Evolutionary conservation across 2,797 vertebrate genomes (phyloP).

Genomic region (Smutsia gigantea): DNA sequence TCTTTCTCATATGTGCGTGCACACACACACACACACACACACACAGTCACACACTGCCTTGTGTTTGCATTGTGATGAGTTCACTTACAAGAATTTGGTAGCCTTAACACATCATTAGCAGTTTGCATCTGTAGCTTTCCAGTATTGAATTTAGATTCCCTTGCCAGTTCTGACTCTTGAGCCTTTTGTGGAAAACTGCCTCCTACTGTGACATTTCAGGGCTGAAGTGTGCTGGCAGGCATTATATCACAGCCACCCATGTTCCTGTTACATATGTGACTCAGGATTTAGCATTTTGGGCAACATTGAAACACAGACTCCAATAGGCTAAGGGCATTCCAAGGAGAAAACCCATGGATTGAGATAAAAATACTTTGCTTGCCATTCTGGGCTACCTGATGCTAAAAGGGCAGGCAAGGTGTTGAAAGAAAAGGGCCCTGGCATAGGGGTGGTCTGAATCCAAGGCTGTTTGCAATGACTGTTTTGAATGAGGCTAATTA

Average conservation of each 20-base stretch:
- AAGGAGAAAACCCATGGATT: not conserved
- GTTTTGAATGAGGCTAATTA: not conserved
- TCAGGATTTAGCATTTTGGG: not conserved
- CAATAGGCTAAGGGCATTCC: not conserved
- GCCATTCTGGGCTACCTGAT: not conserved
- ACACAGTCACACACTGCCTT: not conserved
- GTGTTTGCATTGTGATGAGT: not conserved
- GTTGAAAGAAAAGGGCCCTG: not conserved
- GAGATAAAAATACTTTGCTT: not conserved
- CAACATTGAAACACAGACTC: constrained; percentile 6
- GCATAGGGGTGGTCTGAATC: not conserved
- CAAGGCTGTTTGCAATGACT: not conserved
- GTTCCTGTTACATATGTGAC: not conserved
- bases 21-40: rapidly evolving
- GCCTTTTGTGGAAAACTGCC: constrained; percentile 53
- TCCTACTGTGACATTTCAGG: constrained; percentile 39
- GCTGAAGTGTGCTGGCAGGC: not conserved
- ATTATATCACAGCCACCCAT: not conserved
- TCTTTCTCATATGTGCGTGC: not conserved
- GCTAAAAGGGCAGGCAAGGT: not conserved
- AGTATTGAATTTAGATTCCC: not conserved
- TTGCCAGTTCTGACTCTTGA: constrained; percentile 44
- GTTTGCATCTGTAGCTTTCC: constrained; percentile 61
- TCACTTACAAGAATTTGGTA: constrained; percentile 80
- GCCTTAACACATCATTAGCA: constrained; percentile 73